Evolutionary conservation across 2,888 invertebrate genomes (phyloP).

Genomic region (Papilio protenor): DNA sequence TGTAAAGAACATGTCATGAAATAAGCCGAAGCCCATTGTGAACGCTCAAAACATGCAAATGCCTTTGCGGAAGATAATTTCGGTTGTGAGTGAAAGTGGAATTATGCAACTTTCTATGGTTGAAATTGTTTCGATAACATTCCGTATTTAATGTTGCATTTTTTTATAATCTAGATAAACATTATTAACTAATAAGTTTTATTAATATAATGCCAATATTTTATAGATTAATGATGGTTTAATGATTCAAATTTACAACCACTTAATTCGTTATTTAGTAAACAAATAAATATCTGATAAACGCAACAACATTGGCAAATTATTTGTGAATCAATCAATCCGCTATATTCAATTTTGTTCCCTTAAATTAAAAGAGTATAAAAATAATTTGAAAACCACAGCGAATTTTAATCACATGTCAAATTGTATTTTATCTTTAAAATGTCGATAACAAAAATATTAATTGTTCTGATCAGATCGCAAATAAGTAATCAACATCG

Average conservation of each 20-base stretch:
- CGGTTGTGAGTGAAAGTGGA: conserved; percentile 76
- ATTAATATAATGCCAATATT: neutral
- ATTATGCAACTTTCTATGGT: conserved; percentile 81
- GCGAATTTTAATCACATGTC: neutral
- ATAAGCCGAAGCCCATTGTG: conserved; percentile 61
- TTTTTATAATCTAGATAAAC: neutral
- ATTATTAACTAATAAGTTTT: neutral
- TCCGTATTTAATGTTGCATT: neutral
- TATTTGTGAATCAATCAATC: neutral
- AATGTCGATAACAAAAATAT: neutral
- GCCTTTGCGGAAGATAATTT: conserved; percentile 72
- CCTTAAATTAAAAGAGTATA: neutral
- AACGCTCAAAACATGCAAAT: conserved; percentile 71
- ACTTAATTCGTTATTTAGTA: no score
- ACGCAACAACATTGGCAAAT: neutral
- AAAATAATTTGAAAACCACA: neutral
- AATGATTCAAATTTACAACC: no score
- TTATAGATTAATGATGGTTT: neutral
- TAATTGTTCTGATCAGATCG: neutral
- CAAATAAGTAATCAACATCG: conserved; percentile 8
- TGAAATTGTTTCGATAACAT: neutral
- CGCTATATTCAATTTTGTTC: neutral
- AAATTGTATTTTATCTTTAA: neutral
- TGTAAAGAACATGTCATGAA: conserved; percentile 46
- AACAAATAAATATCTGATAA: neutral